A percentile compares a stretch with the other conserved stretches of the same genome.
Evolutionary conservation across 2,888 invertebrate genomes (phyloP).

Genomic region (Diogma glabrata): DNA sequence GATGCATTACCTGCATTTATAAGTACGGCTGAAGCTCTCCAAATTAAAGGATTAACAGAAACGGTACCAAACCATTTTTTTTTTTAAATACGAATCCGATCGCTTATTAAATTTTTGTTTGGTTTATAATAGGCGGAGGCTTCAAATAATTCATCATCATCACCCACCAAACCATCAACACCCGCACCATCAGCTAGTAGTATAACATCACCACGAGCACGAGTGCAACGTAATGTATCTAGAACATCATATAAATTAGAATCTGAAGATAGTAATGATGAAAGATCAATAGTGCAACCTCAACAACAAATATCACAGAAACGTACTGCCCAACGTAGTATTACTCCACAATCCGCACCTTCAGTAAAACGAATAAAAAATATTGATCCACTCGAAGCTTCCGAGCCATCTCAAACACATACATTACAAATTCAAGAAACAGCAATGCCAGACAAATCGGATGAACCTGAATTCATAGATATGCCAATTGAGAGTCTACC

Average conservation of each 20-base stretch:
- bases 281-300: constrained; percentile 41
- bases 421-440: constrained; percentile 41
- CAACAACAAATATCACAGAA: constrained; percentile 37
- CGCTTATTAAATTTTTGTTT: constrained; percentile 45
- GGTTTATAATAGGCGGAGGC: constrained; percentile 50
- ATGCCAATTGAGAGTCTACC: constrained; percentile 39
- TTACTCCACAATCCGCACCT: constrained; percentile 24
- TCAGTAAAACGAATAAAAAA: constrained; percentile 32
- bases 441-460: constrained; percentile 31
- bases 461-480: constrained; percentile 36
- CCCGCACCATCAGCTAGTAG: constrained; percentile 31
- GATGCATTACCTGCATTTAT: constrained; percentile 59
- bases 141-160: constrained; percentile 43
- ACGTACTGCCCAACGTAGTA: constrained; percentile 31
- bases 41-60: constrained; percentile 56
- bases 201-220: constrained; percentile 25
- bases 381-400: constrained; percentile 47
- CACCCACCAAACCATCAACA: constrained; percentile 52
- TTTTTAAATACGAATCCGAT: background rate
- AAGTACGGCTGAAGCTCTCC: constrained; percentile 59
- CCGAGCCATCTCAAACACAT: constrained; percentile 45
- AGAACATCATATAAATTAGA: constrained; percentile 44
- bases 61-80: too few species aligned
- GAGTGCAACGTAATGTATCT: constrained; percentile 29
- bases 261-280: constrained; percentile 51